Evolutionary conservation across 2,113 vertebrate genomes (phyloP), one percentile per base, ranked within the genome.

Genomic region (Mormyrus lacerda): DNA sequence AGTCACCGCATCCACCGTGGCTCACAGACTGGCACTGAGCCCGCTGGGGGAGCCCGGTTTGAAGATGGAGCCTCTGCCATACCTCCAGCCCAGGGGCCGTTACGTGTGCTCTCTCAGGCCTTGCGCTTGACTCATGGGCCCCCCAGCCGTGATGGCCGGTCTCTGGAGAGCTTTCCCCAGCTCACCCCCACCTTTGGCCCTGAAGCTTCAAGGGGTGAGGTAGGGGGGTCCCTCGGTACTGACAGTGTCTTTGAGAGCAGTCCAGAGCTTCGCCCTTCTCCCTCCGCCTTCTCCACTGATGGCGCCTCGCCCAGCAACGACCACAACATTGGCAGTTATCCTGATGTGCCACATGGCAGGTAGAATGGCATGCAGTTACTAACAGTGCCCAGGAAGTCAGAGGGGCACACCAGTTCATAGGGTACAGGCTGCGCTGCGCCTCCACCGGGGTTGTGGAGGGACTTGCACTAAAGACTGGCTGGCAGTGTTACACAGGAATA

Each of bases 1-100:
- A 99, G 98, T 90, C 98, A 99, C 91, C 96, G 98, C 21, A 99
- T 99, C 94, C 98, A 99, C 95, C 97, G 98, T 0, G 97, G 98
- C 94, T 99, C 98, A 45, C 98, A 99, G 94, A 99, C 98, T 0
- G 97, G 96, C 1, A 48, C 94, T 0, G 96, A 97, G 91, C 90
- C 95, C 1, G 8, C 89, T 17, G 55, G 17, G 7, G 55, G 19
- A 21, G 15, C 39, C 0, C 92, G 19, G 73, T 65, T 17, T n/a
- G 44, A 90, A 24, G 10, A 51, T 85, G 0, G 94, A 92, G 47
- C 92, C 84, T 88, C 0, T n/a, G 87, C 44, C 88, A 13, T 83
- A 35, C 83, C 31, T 61, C 85, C 88, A 13, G 61, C 85, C 61
- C 1, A 19, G 88, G 10, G 82, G 19, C 39, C 21, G 8, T 10